Evolutionary conservation across 2,113 vertebrate species (phyloP).

Genomic region (Todiramphus saurophagus): DNA sequence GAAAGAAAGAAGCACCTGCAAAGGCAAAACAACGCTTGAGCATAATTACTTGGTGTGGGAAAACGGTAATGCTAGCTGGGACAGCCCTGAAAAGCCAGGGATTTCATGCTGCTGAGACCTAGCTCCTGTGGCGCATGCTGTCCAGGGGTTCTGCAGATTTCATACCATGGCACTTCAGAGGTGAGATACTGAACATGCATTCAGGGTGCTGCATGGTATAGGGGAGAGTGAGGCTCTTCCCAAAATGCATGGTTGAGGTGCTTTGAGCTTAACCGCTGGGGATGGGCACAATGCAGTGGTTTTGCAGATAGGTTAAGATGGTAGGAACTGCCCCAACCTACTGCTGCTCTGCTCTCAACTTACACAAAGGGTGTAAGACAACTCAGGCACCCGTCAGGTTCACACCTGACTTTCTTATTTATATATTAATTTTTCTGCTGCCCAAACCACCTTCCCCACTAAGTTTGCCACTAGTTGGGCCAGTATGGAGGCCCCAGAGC

Average conservation of each 20-base stretch:
- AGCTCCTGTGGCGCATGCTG: accelerated
- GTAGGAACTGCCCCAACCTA: background rate
- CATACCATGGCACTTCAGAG: accelerated
- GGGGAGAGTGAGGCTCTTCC: background rate
- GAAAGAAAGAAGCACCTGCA: background rate
- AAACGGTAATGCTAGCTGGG: background rate
- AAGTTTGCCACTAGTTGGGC: background rate
- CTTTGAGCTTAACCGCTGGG: background rate
- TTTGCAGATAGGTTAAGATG: background rate
- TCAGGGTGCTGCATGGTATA: background rate
- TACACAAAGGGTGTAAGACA: accelerated
- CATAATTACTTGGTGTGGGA: background rate
- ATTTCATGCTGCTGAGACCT: background rate
- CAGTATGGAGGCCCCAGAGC: background rate
- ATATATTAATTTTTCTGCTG: background rate
- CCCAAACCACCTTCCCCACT: background rate
- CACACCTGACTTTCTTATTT: background rate
- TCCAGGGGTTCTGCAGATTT: background rate
- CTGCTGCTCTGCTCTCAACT: background rate
- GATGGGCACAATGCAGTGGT: accelerated
- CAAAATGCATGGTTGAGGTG: accelerated
- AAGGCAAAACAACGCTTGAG: background rate
- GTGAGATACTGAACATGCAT: background rate
- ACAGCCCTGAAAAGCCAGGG: background rate
- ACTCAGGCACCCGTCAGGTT: background rate